phyloP scores from a whole-genome alignment of 2,888 invertebrate genomes.

The Phrixothrix hirtus region DNA sequence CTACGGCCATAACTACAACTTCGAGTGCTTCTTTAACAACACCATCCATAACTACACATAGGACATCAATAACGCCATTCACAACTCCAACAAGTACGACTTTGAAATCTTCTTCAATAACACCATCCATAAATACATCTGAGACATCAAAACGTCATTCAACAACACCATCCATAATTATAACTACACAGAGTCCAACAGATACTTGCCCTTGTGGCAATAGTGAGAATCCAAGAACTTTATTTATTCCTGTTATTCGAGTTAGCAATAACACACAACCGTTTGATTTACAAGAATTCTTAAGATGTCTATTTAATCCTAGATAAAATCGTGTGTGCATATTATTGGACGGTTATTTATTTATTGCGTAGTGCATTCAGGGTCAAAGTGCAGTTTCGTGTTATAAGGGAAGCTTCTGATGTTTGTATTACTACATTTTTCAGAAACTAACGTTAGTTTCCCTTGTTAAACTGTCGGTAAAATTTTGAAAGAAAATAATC shows the following conservation, averaged over 20 bases:
- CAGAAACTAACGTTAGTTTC: too few relatives aligned
- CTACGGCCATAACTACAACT: too few relatives aligned
- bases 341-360: too few relatives aligned
- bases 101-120: not conserved
- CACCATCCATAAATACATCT: not conserved
- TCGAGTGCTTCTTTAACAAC: too few relatives aligned
- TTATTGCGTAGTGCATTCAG: too few relatives aligned
- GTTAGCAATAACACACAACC: not conserved
- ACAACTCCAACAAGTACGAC: not conserved
- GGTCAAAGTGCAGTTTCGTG: too few relatives aligned
- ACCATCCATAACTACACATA: too few relatives aligned
- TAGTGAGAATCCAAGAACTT: not conserved
- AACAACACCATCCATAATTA: not conserved
- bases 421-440: too few relatives aligned
- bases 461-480: too few relatives aligned
- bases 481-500: too few relatives aligned
- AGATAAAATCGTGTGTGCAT: too few relatives aligned
- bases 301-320: slow-evolving; percentile 27
- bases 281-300: slow-evolving; percentile 33
- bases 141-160: not conserved
- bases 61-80: not conserved
- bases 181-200: not conserved
- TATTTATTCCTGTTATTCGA: not conserved
- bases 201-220: not conserved
- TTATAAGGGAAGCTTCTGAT: too few relatives aligned